Evolutionary conservation across 2,113 vertebrate genomes (phyloP), one percentile per base, ranked within the genome.

Genomic region (Mus musculus): DNA sequence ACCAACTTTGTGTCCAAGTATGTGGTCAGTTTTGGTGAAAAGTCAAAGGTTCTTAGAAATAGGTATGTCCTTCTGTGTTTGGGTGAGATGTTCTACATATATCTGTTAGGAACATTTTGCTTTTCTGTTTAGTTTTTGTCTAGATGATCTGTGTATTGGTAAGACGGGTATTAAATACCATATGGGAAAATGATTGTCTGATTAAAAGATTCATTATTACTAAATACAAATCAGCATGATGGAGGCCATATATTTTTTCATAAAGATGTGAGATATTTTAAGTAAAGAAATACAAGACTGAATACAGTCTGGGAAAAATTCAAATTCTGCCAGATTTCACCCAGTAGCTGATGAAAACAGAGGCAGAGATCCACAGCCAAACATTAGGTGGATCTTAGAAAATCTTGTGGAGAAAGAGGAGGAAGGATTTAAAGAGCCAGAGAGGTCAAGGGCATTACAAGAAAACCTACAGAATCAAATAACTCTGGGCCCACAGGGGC

Each of bases 161-260:
- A 65, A 65, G 12, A 65, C 12, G 10, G 24, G n/a, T 85, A 42
- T 85, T 85, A 28, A 85, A 75, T 92, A 95, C 94, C 67, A 90
- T 54, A 96, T 97, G 75, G 52, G 77, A 80, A 91, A 98, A 97
- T 69, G 94, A 97, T 97, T 97, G 98, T 84, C 90, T 88, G 30
- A 49, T 89, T 97, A 88, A 91, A 97, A 97, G 91, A 93, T 94
- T 95, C 97, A 90, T 90, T 33, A 4, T 96, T 88, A 97, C 92
- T 97, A 92, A 98, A 96, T 93, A 96, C 36, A 75, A 89, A 97
- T 95, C 20, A 96, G 93, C 91, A 69, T 97, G 93, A 96, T 92
- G 96, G 93, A 93, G 91, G 91, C 10, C 95, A 97, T 88, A 95
- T 46, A 63, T 94, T 95, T 63, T 88, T 54, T 91, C 2, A 13